phyloP scores from a whole-genome alignment of 2,888 invertebrate genomes.

The Arctia plantaginis region DNA sequence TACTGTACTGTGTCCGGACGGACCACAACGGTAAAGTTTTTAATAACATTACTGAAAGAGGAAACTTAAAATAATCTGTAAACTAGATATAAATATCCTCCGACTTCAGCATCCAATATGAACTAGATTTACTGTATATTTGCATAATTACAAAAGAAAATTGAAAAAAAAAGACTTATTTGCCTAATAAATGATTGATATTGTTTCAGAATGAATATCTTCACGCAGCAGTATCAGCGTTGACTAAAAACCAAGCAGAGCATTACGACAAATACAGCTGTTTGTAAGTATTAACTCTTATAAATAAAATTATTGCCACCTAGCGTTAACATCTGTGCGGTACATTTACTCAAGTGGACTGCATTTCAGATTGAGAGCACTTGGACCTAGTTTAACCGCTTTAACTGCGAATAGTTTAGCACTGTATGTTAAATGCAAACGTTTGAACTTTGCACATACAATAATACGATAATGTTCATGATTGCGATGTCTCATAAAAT shows the following conservation, averaged over 20 bases:
- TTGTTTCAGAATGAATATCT: constrained; percentile 88
- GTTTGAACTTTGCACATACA: not conserved
- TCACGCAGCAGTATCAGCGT: constrained; percentile 88
- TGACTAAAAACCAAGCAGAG: constrained; percentile 88
- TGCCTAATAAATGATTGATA: constrained; percentile 30
- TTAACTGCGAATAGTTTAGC: not conserved
- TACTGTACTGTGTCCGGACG: too few species aligned
- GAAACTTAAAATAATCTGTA: too few species aligned
- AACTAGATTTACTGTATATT: not conserved
- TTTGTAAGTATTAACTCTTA: constrained; percentile 81
- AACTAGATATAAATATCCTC: too few species aligned
- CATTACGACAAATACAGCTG: constrained; percentile 85
- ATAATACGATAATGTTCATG: not conserved
- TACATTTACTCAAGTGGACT: not conserved
- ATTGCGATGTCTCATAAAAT: not conserved
- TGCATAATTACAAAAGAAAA: not conserved
- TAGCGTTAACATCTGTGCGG: not conserved
- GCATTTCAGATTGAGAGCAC: not conserved
- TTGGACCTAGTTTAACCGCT: not conserved
- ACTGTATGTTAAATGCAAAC: not conserved
- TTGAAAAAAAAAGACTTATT: not conserved
- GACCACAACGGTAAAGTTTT: too few species aligned
- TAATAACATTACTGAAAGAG: not conserved
- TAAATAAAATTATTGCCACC: not conserved
- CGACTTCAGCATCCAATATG: not conserved